Evolutionary conservation across 2,888 invertebrate genomes (phyloP).

Genomic region (Anodontia alba): DNA sequence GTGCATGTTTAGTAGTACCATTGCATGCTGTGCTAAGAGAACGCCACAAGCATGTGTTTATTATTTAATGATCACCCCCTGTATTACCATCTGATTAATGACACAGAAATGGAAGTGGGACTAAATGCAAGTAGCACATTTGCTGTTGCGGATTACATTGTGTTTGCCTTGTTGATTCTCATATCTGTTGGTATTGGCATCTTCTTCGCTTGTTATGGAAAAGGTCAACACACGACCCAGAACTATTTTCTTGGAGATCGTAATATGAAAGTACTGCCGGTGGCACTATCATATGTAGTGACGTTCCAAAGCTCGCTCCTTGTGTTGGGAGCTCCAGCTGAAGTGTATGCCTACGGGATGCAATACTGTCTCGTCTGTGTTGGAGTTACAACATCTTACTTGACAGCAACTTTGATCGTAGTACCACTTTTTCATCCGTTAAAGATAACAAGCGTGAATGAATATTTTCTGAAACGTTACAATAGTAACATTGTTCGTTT

Average conservation of each 20-base stretch:
- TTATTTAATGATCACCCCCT: no score
- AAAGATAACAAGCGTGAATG: conserved; percentile 40
- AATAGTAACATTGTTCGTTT: conserved; percentile 28
- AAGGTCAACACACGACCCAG: conserved; percentile 23
- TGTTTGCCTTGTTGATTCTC: conserved; percentile 29
- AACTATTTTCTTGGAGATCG: conserved; percentile 41
- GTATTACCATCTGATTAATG: no score
- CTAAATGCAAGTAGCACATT: background rate
- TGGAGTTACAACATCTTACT: conserved; percentile 23
- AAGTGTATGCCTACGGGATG: conserved; percentile 40
- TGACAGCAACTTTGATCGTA: conserved; percentile 31
- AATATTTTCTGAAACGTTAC: conserved; percentile 37
- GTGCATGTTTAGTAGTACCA: no score
- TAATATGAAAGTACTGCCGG: conserved; percentile 32
- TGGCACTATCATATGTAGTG: conserved; percentile 40
- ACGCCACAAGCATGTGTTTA: no score
- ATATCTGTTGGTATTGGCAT: conserved; percentile 34
- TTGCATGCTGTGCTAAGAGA: no score
- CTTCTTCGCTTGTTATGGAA: conserved; percentile 33
- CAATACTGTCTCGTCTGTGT: conserved; percentile 36
- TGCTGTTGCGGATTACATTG: conserved; percentile 25
- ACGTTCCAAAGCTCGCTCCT: conserved; percentile 42
- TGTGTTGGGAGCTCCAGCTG: conserved; percentile 41
- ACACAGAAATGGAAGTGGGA: background rate
- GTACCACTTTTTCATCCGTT: conserved; percentile 43